Conservation (phyloP, 2,797 vertebrate species). For the Melanotaenia nigrans region DNA sequence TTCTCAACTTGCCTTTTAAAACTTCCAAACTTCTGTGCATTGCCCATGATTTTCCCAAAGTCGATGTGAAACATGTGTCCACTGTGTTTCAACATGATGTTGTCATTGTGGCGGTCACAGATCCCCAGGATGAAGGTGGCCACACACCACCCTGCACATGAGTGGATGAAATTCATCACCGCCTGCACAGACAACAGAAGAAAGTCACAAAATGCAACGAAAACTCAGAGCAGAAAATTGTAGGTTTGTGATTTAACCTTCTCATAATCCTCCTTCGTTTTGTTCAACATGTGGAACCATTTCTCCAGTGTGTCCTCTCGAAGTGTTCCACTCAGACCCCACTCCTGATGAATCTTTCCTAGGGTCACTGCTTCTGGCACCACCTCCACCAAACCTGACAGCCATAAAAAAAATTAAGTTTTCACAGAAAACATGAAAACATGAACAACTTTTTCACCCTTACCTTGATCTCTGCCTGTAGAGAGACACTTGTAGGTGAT, state of each 20-base stretch:
- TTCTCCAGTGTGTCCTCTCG: constrained; percentile 92
- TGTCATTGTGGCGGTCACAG: constrained; percentile 97
- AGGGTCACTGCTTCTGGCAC: constrained; percentile 93
- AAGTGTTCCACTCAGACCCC: constrained; percentile 89
- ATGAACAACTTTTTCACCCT: constrained; percentile 20
- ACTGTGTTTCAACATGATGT: constrained; percentile 95
- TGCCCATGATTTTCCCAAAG: constrained; percentile 94
- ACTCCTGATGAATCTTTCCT: constrained; percentile 93
- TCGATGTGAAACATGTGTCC: constrained; percentile 99
- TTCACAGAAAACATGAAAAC: background rate
- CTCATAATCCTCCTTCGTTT: constrained; percentile 89
- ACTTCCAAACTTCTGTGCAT: constrained; percentile 92
- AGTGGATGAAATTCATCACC: constrained; percentile 95
- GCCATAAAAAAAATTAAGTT: background rate
- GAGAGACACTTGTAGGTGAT: constrained; percentile 94
- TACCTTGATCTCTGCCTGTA: constrained; percentile 88
- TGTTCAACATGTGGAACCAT: constrained; percentile 94
- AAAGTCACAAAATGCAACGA: background rate
- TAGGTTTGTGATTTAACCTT: constrained; percentile 79
- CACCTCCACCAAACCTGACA: constrained; percentile 92
- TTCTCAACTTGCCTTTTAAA: constrained; percentile 85
- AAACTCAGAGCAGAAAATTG: background rate
- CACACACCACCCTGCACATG: constrained; percentile 95
- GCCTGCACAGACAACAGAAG: constrained; percentile 78
- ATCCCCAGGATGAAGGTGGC: constrained; percentile 95